Base-by-base conservation (phyloP, 2,113 vertebrate genomes). In the Tonatia bakeri region DNA sequence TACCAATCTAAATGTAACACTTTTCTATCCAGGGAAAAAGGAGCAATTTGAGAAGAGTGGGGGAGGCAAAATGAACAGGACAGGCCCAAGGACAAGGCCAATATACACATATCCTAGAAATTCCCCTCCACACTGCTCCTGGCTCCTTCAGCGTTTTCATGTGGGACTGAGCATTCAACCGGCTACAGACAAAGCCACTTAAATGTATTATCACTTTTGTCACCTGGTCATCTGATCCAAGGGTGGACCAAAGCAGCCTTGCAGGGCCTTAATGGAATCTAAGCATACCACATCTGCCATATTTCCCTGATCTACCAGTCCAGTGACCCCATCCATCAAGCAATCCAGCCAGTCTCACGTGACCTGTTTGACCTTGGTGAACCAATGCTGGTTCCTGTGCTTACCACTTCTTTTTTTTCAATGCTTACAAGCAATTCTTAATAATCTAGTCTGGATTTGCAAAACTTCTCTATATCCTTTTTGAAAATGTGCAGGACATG, bases 401-500 rank as follows among this genome's bases (percentile, higher is more conserved):
- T 87, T 77, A 84, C 26, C 69, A 89, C 47, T 81, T 89, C 87
- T 84, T 93, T 90, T 90, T 92, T 77, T 26, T 28, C 61, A 83
- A 8, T 65, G 64, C 89, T 96, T 92, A 95, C 24, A 87, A 94
- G 84, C 87, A 97, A 92, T n/a, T 79, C 38, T 81, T 80, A 84
- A 96, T 79, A 72, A 95, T 93, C 64, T 61, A 93, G 20, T 77
- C 24, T 96, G 65, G 40, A 94, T 94, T 75, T 86, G 43, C 33
- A 73, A 83, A 86, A 67, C 6, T 89, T 87, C 79, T 89, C 73
- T 94, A 92, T 93, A 28, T 94, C 54, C 43, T 87, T 87, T 91
- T 89, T 33, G 72, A 90, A 96, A 95, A 75, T 92, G 36, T 67
- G 11, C 90, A 90, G 73, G 67, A 80, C 14, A 43, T 81, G 28